Percentiles rank a stretch among this genome's conserved stretches.
Conservation (phyloP, 1,140 invertebrate species). For the Leguminivora glycinivorella region DNA sequence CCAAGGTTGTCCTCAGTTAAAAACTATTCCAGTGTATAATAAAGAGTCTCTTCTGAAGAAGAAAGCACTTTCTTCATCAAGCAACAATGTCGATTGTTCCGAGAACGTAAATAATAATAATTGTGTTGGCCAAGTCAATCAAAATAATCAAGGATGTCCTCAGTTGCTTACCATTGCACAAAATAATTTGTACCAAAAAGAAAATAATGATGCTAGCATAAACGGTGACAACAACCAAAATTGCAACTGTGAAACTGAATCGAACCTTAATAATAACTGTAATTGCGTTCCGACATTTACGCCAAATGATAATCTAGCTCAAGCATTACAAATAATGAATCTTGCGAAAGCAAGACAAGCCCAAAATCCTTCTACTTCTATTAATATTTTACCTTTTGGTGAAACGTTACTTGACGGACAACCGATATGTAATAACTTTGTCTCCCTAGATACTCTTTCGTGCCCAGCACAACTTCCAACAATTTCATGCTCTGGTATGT, state of each 20-base stretch:
- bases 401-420: background rate
- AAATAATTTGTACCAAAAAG: conserved; percentile 11
- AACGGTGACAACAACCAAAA: background rate
- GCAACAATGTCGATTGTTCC: background rate
- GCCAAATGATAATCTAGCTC: background rate
- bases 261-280: background rate
- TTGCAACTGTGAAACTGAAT: background rate
- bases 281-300: background rate
- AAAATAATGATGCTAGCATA: background rate
- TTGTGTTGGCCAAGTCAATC: background rate
- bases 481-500: background rate
- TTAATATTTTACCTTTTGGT: background rate
- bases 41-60: background rate
- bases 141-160: conserved; percentile 7
- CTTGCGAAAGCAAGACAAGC: background rate
- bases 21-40: background rate
- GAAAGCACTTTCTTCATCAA: background rate
- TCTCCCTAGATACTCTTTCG: background rate
- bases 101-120: background rate
- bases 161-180: background rate
- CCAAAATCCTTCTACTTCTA: background rate
- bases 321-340: background rate
- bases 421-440: background rate
- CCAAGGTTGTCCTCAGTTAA: conserved; percentile 8
- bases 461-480: background rate